Percentiles rank a stretch among this genome's conserved stretches.
Evolutionary conservation across 2,888 invertebrate species (phyloP).

Genomic region (Orthosia cruda): DNA sequence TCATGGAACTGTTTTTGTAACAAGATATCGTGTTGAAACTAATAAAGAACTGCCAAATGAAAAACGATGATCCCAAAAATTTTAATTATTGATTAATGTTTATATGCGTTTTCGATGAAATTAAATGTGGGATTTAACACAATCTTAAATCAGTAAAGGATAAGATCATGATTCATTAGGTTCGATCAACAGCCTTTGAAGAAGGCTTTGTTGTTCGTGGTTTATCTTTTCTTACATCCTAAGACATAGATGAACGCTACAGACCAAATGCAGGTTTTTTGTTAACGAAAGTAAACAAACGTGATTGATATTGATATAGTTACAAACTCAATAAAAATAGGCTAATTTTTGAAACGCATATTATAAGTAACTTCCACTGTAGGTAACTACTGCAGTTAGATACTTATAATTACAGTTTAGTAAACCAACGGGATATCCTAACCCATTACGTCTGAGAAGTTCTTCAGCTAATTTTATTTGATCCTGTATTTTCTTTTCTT

Average conservation of each 20-base stretch:
- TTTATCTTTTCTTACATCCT: not conserved
- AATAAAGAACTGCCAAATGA: slow-evolving; percentile 39
- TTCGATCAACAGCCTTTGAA: not conserved
- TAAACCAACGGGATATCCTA: no score
- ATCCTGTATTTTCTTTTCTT: no score
- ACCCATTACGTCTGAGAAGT: no score
- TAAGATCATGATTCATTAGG: not conserved
- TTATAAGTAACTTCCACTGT: no score
- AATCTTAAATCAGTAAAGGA: slow-evolving; percentile 16
- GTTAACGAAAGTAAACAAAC: no score
- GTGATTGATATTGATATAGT: no score
- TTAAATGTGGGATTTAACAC: slow-evolving; percentile 16
- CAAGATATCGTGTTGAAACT: slow-evolving; percentile 44
- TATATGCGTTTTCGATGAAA: slow-evolving; percentile 14
- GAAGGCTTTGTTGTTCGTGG: not conserved
- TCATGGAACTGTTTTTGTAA: slow-evolving; percentile 41
- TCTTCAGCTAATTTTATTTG: no score
- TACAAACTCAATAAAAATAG: no score
- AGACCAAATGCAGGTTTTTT: no score
- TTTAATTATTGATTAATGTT: slow-evolving; percentile 58
- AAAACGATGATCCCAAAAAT: slow-evolving; percentile 35
- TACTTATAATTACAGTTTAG: no score
- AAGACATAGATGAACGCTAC: not conserved
- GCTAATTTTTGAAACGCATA: no score
- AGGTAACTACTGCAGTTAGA: no score